Evolutionary conservation across 2,113 vertebrate species (phyloP), one percentile per base, ranked within the genome.

Genomic region (Scartelaos histophorus): DNA sequence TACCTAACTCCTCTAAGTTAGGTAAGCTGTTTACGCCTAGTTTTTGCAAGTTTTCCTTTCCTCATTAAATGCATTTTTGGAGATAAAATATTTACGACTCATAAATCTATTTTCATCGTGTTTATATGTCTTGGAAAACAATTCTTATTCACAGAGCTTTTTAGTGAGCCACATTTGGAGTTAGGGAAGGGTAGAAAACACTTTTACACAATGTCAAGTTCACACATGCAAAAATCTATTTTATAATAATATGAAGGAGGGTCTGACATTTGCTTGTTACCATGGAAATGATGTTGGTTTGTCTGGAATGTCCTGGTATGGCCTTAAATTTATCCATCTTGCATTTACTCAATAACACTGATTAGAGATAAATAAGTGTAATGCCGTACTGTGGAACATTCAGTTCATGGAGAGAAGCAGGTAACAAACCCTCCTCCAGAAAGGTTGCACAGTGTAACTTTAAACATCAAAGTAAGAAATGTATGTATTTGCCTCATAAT

Each of bases 31-130:
- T 21, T 35, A 16, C 10, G 16, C 29, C 21, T 19, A 38, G 2
- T 45, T 64, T 29, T 15, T 64, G 78, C 62, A 85, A 81, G 47
- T 43, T 10, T 19, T 74, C 71, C 21, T 22, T 84, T 85, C 87
- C 76, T 78, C 68, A 78, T 43, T 43, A 88, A 61, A 72, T 62
- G 10, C 22, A 29, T 57, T 17, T 1, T 24, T 58, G 54, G 21
- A 60, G 17, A 54, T 60, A 45, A 58, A 73, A 17, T 34, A 17
- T 61, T 34, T 61, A 60, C 5, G 15, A 61, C 58, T 61, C 58
- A 17, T 61, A 61, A 61, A 61, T 29, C 58, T 54, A n/a, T 54
- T 19, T n/a, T 21, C 51, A 54, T 21, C 16, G n/a, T 53, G 3
- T 53, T 10, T 21, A 21, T 54, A 3, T 25, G 25, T 34, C 34